Base-by-base conservation (phyloP, 2,113 vertebrate species). In the Bucco capensis region DNA sequence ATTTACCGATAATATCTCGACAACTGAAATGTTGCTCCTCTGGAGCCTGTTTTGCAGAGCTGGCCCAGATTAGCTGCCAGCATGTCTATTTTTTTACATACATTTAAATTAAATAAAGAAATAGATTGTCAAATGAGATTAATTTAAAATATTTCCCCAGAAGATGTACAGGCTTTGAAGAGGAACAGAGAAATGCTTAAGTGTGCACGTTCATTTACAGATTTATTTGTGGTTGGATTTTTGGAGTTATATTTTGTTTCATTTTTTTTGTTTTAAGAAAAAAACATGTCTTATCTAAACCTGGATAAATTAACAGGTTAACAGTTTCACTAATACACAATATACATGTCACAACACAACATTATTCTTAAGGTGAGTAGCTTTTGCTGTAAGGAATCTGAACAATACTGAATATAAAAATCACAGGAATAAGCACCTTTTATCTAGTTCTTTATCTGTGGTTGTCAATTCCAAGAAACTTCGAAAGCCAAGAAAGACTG, bases 41-140 rank as follows among this genome's bases (percentile, higher is more conserved):
- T 60, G 56, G 44, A 81, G 78, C n/a, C 67, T 28, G 8, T 37
- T 76, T 85, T 76, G 33, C 51, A 86, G 24, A 51, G 73, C 57
- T 77, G 88, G 81, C 84, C 90, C 85, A 93, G 77, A 95, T 85
- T 31, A 67, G 65, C 84, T 82, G 73, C 90, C 56, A 11, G 37
- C n/a, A 57, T 35, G 53, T 14, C 86, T 78, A 57, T 60, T 69
- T 60, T 69, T 79, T 78, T 69, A 86, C 64, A 82, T 51, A 58
- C 25, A 49, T 76, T 94, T 66, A 50, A 90, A 86, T 83, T 44
- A 85, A 86, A 92, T 91, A 91, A 96, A 93, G 78, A 91, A 83
- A 78, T 35, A 61, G 60, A 71, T 44, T 64, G 91, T 90, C 88
- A 95, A 90, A 91, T 28, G 40, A 84, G 65, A 81, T 64, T 33